Base-by-base conservation (phyloP, 37 sponge, comb jelly and placozoan species). In the Bolinopsis microptera region DNA sequence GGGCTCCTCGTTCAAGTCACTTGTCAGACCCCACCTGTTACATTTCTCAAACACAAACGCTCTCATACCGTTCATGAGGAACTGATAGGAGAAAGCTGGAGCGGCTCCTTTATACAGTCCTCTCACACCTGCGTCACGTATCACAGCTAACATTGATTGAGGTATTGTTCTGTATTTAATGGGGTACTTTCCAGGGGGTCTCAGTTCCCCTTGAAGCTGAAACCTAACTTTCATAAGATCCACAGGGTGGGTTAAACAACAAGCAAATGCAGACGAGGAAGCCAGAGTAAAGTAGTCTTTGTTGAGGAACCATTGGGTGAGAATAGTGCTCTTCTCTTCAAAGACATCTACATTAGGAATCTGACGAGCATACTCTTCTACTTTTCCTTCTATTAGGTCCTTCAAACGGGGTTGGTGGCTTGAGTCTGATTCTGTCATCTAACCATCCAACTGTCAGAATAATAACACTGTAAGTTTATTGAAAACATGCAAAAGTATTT, bases 41-140 rank as follows among this genome's bases (percentile, higher is more conserved):
- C 82, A 80, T 36, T 36, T 80, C 32, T 80, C 82, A 80, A 80
- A 80, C 22, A 80, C 82, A 80, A 36, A 80, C 21, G 32, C 37
- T 8, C 82, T 24, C 30, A 35, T 22, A 8, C 36, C 3, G 82
- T 80, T 80, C 21, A 30, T 30, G 3, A 80, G 8, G 9, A 32
- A 16, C 23, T 80, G 82, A 35, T 36, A 80, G 23, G 32, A 34
- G 9, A 28, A 36, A 13, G 38, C 82, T 13, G 24, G 82, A 3
- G 23, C 22, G 24, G 23, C 8, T 2, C 82, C 82, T 33, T 35
- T 80, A 36, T 80, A 80, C 38, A 80, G 22, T 3, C 82, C 82
- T 36, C 30, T 80, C 2, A 80, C 82, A 24, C 82, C 82, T 8
- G 35, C 35, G 9, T 18, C 32, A 13, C 23, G 2, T 1, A 35